Percentiles rank a stretch among this genome's conserved stretches.
Conservation (phyloP, 2,888 invertebrate genomes). For the Nycteola revayana region DNA sequence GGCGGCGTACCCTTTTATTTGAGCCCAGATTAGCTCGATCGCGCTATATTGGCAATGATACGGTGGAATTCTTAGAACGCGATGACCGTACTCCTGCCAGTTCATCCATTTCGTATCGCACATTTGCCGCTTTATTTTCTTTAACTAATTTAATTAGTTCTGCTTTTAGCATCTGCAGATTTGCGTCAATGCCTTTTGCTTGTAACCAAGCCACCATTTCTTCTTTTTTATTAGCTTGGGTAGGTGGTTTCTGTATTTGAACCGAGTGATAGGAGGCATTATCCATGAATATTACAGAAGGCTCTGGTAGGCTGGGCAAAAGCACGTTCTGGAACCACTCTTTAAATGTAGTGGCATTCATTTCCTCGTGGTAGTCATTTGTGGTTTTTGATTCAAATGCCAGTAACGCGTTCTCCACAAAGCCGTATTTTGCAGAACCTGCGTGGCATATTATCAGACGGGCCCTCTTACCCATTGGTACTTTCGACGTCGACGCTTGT, state of each 20-base stretch:
- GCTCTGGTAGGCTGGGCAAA: constrained; percentile 9
- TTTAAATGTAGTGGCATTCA: constrained; percentile 1
- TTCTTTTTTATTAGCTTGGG: constrained; percentile 13
- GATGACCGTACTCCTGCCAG: constrained; percentile 18
- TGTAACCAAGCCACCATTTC: constrained; percentile 13
- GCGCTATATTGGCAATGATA: constrained; percentile 13
- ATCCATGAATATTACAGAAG: constrained; percentile 7
- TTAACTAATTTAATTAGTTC: constrained; percentile 13
- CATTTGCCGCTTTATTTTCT: neutral
- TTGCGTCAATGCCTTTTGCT: constrained; percentile 15
- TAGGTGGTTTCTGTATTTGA: constrained; percentile 18
- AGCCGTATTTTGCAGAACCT: constrained; percentile 2
- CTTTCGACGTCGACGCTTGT: constrained; percentile 5
- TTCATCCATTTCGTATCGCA: constrained; percentile 19
- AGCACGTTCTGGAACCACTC: constrained; percentile 4
- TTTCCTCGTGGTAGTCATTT: constrained; percentile 9
- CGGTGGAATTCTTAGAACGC: constrained; percentile 15
- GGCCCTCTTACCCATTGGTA: constrained; percentile 7
- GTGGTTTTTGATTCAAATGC: constrained; percentile 7
- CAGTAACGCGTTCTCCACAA: constrained; percentile 2
- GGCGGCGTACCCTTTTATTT: constrained; percentile 5
- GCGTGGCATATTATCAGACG: constrained; percentile 12
- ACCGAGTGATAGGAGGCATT: constrained; percentile 15
- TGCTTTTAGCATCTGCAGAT: constrained; percentile 17
- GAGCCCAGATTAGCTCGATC: constrained; percentile 4